A percentile compares a stretch with the other conserved stretches of the same genome.
These are phyloP conservation scores for Chelmon rostratus DNA, from an alignment of 2,797 vertebrate species.

Conservation along the genomic window DNA sequence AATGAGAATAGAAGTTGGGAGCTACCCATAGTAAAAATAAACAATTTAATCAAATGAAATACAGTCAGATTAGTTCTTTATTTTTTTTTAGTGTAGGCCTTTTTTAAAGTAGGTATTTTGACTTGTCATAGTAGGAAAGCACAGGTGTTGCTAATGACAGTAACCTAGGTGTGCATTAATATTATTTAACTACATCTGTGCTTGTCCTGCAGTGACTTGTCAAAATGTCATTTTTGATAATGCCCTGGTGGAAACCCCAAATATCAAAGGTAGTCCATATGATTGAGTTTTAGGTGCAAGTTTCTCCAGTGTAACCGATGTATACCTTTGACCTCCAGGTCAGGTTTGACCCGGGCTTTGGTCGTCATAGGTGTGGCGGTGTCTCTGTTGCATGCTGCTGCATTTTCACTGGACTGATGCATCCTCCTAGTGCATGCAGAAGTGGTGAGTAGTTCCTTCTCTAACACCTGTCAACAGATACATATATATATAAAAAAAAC, in stretches of 20 bases:
- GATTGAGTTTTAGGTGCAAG: background rate
- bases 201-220: background rate
- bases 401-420: conserved; percentile 32
- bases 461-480: conserved; percentile 51
- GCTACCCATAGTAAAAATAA: background rate
- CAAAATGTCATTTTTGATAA: background rate
- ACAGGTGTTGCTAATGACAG: too few relatives aligned
- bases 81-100: too few relatives aligned
- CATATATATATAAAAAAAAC: too few relatives aligned
- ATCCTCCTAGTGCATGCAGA: background rate
- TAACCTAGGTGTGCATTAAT: too few relatives aligned
- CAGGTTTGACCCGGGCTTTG: conserved; percentile 25
- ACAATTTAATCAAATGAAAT: background rate
- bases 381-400: background rate
- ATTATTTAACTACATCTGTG: background rate
- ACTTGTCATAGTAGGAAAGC: background rate
- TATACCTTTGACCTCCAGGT: conserved; percentile 42
- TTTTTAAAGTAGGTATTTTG: background rate
- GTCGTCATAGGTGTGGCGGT: background rate
- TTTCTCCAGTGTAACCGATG: background rate
- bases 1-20: background rate
- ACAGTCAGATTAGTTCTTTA: background rate
- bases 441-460: conserved; percentile 26
- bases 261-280: background rate
- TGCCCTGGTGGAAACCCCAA: fast-evolving